These are phyloP conservation scores for Blera fallax DNA, from an alignment of 2,888 invertebrate genomes.

Conservation along the genomic window DNA sequence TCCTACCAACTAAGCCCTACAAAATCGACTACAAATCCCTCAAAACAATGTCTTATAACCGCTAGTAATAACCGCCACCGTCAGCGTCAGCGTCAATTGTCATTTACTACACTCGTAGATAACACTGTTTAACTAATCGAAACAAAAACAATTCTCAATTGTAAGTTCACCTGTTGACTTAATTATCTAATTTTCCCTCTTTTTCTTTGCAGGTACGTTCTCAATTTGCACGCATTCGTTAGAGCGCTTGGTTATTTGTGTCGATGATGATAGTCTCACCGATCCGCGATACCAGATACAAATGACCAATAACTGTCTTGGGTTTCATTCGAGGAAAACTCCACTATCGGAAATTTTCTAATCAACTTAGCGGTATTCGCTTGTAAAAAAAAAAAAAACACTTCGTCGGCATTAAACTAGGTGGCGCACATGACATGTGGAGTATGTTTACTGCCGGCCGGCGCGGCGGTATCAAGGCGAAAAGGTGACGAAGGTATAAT, in stretches of 20 bases:
- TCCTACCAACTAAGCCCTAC: not conserved
- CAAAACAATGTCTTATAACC: not conserved
- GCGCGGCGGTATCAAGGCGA: constrained; percentile 40
- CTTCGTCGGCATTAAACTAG: constrained; percentile 32
- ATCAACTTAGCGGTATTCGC: constrained; percentile 43
- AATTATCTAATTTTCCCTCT: constrained; percentile 21
- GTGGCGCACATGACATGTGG: constrained; percentile 36
- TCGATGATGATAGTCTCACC: constrained; percentile 12
- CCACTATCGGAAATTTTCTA: constrained; percentile 32
- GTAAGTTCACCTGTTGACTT: constrained; percentile 31
- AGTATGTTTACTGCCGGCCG: not conserved
- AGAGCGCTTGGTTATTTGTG: constrained; percentile 11
- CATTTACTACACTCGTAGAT: not conserved
- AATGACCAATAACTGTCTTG: constrained; percentile 21
- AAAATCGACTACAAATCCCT: not conserved
- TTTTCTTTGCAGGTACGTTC: constrained; percentile 39
- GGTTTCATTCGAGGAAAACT: constrained; percentile 46
- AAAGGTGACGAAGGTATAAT: constrained; percentile 64
- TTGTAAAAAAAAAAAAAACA: no score
- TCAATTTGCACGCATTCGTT: constrained; percentile 5
- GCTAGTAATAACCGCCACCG: not conserved
- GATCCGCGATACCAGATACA: not conserved
- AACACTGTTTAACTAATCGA: constrained; percentile 5
- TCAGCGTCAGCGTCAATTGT: not conserved
- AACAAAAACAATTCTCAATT: constrained; percentile 18